phyloP scores from a whole-genome alignment of 2,113 vertebrate genomes.

The Pelmatolapia mariae region DNA sequence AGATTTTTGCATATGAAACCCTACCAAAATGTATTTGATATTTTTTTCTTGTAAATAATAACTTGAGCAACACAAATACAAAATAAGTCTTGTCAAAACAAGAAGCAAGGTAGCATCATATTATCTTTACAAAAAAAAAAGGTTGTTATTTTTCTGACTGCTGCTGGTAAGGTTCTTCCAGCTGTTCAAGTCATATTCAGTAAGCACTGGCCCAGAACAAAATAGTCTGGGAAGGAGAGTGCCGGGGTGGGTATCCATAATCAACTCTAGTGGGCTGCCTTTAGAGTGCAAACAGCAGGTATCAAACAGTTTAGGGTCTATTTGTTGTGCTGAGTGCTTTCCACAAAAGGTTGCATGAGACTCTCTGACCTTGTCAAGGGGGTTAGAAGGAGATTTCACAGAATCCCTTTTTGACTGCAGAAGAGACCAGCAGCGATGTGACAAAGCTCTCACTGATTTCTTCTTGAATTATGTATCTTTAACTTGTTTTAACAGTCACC shows the following conservation, averaged over 20 bases:
- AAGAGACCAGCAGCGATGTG: neutral
- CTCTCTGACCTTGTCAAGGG: slow-evolving; percentile 38
- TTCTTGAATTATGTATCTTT: neutral
- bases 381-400: neutral
- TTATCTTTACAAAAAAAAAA: neutral
- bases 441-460: neutral
- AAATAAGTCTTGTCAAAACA: neutral
- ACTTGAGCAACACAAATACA: neutral
- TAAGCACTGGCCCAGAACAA: slow-evolving; percentile 52
- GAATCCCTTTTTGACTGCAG: slow-evolving; percentile 8
- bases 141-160: neutral
- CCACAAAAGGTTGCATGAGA: slow-evolving; percentile 38
- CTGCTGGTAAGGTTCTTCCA: slow-evolving; percentile 4
- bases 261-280: slow-evolving; percentile 33
- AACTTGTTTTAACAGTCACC: neutral
- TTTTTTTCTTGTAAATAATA: neutral
- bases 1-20: neutral
- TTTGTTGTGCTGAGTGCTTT: slow-evolving; percentile 58
- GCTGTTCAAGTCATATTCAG: slow-evolving; percentile 43
- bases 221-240: slow-evolving; percentile 23
- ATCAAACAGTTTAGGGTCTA: slow-evolving; percentile 51
- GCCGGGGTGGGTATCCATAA: slow-evolving; percentile 35
- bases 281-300: slow-evolving; percentile 53
- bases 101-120: neutral
- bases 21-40: neutral